These are phyloP conservation scores for Microvelia longipes DNA, from an alignment of 1,140 invertebrate genomes.

Conservation along the genomic window DNA sequence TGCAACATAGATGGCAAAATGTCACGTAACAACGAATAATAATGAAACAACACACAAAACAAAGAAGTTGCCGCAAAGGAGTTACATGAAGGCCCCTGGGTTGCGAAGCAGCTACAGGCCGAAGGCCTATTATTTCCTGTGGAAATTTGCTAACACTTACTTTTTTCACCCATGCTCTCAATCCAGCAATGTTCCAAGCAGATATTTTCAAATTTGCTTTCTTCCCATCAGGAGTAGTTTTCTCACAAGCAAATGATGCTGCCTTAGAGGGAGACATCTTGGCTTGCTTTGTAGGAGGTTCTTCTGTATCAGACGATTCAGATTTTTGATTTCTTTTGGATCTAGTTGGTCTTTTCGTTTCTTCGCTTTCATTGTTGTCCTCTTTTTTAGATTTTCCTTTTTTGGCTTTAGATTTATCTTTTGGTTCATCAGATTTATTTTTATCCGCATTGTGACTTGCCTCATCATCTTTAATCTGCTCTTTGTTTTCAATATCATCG, in stretches of 20 bases:
- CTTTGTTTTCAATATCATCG: no score
- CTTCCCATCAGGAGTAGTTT: conserved; percentile 45
- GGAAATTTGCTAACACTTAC: no score
- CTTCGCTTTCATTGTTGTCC: background rate
- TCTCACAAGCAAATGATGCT: conserved; percentile 23
- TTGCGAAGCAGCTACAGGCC: no score
- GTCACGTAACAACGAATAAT: no score
- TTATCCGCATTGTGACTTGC: background rate
- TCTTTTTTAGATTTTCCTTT: background rate
- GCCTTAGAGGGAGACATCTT: background rate
- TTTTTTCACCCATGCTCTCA: conserved; percentile 79
- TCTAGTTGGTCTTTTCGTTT: background rate
- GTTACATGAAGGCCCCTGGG: no score
- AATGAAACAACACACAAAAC: no score
- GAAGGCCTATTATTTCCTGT: no score
- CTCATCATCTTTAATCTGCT: no score
- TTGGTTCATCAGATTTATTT: background rate
- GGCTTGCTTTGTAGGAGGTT: background rate
- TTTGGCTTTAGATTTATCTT: background rate
- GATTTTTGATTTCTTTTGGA: background rate
- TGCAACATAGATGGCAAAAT: no score
- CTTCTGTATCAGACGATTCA: background rate
- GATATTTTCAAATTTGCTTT: conserved; percentile 75
- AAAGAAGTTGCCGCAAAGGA: no score
- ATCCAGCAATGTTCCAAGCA: conserved; percentile 90